Evolutionary conservation across 2,797 vertebrate species (phyloP).

Genomic region (Coracias cyanogaster): DNA sequence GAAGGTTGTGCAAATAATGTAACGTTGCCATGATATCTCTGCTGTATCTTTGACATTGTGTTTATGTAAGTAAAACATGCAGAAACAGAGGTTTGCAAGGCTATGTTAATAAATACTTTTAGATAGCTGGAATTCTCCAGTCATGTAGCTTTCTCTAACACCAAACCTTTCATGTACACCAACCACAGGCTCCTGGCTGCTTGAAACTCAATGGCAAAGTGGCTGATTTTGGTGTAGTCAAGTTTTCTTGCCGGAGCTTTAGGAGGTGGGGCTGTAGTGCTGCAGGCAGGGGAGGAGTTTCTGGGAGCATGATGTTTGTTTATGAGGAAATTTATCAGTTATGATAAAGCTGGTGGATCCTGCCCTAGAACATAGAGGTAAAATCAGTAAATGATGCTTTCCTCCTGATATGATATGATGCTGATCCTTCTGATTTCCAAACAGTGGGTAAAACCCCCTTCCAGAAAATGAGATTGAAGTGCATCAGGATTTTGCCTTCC

Average conservation of each 20-base stretch:
- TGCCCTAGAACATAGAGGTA: background rate
- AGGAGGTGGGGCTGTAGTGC: fast-evolving
- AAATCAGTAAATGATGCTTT: background rate
- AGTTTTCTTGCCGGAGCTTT: background rate
- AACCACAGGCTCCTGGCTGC: background rate
- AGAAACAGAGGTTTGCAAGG: background rate
- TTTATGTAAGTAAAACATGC: background rate
- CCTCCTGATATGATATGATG: too few species aligned
- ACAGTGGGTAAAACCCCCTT: background rate
- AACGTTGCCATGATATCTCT: fast-evolving
- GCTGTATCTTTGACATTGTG: background rate
- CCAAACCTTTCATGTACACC: background rate
- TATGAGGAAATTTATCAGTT: background rate
- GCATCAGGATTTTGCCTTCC: background rate
- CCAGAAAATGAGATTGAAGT: background rate
- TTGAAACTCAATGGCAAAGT: background rate
- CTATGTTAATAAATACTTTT: background rate
- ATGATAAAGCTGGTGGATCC: background rate
- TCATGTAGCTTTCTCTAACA: fast-evolving
- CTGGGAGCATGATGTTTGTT: background rate
- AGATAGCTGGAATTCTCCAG: background rate
- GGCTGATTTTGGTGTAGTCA: background rate
- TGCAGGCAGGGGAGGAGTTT: background rate
- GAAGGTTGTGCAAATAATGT: background rate
- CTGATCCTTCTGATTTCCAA: too few species aligned